Conservation (phyloP, 2,888 invertebrate species). For the Dioctria linearis region DNA sequence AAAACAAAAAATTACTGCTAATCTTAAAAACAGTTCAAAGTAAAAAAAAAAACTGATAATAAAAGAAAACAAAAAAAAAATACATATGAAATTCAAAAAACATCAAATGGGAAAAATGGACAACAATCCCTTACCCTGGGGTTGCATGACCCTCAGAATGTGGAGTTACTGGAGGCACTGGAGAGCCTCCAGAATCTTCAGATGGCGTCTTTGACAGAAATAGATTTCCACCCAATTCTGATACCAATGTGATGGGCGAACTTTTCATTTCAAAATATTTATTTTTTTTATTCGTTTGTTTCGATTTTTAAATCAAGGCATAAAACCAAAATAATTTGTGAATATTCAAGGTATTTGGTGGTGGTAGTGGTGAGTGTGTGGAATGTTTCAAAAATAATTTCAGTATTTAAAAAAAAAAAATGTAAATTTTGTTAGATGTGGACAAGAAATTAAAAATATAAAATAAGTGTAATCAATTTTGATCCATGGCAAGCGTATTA, state of each 20-base stretch:
- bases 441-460: slow-evolving; percentile 39
- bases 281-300: slow-evolving; percentile 19
- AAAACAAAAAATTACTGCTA: neutral
- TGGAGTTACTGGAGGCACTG: slow-evolving; percentile 78
- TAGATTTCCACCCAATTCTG: slow-evolving; percentile 94
- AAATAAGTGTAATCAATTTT: slow-evolving; percentile 35
- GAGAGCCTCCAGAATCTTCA: slow-evolving; percentile 84
- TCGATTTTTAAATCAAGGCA: slow-evolving; percentile 33
- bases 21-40: neutral
- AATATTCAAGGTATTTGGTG: slow-evolving; percentile 29
- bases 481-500: slow-evolving; percentile 55
- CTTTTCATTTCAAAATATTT: slow-evolving; percentile 70
- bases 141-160: slow-evolving; percentile 75
- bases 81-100: slow-evolving; percentile 31
- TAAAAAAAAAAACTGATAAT: neutral
- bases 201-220: slow-evolving; percentile 94
- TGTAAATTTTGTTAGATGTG: slow-evolving; percentile 39
- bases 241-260: slow-evolving; percentile 94
- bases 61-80: slow-evolving; percentile 9
- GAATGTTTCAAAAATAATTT: slow-evolving; percentile 14
- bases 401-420: neutral
- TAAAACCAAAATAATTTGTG: slow-evolving; percentile 8
- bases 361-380: neutral
- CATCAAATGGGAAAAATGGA: slow-evolving; percentile 51
- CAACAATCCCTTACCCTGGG: slow-evolving; percentile 69